Evolutionary conservation across 2,797 vertebrate species (phyloP).

Genomic region (Bucorvus abyssinicus): DNA sequence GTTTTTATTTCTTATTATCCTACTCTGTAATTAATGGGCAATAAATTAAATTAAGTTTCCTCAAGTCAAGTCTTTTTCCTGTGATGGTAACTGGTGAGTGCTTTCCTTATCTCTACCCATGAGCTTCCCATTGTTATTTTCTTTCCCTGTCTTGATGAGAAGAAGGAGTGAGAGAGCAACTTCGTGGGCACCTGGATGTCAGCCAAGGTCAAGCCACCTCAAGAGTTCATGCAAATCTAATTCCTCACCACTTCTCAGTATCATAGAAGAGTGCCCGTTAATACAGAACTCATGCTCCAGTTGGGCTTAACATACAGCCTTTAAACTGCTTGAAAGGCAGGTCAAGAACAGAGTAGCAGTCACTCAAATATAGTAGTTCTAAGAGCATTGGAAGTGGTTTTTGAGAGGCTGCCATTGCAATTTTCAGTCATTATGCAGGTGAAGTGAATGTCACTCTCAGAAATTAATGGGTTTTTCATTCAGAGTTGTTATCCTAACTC

Average conservation of each 20-base stretch:
- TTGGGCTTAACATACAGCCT: not conserved
- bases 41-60: not conserved
- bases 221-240: not conserved
- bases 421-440: constrained; percentile 2
- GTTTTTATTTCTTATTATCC: not conserved
- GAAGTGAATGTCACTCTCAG: not conserved
- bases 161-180: not conserved
- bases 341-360: not conserved
- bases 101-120: not conserved
- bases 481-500: not conserved
- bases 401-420: not conserved
- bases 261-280: not conserved
- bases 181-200: not conserved
- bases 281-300: not conserved
- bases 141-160: not conserved
- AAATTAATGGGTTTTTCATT: not conserved
- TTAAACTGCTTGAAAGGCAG: not conserved
- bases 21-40: not conserved
- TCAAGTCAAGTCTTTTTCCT: not conserved
- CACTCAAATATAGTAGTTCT: not conserved
- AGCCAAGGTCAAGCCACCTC: not conserved
- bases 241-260: not conserved
- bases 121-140: not conserved
- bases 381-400: not conserved
- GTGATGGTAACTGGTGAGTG: not conserved